Evolutionary conservation across 1,140 invertebrate genomes (phyloP), one percentile per base, ranked within the genome.

Genomic region (Vollenhovia emeryi): DNA sequence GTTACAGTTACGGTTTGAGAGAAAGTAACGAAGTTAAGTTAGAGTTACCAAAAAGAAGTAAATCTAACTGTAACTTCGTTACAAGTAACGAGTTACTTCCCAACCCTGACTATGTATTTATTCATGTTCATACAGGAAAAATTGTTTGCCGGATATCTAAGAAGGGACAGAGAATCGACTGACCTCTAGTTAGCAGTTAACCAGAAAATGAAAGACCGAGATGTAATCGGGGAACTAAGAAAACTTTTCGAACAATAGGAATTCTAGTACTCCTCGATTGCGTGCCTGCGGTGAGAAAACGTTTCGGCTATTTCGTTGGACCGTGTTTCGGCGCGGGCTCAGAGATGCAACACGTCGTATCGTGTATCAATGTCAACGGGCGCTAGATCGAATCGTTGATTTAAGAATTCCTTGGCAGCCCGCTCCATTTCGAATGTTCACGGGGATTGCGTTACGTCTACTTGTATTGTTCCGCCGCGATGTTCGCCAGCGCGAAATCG

Each of bases 341-440:
- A 21, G 15, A 11, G 15, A 68, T 50, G 40, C n/a, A 78, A 40
- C 18, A 33, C 13, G 50, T 13, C 73, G 59, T 78, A 71, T 80
- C 33, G 21, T 80, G 64, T 57, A 82, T 82, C 50, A 71, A 73
- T 73, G 78, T 82, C 52, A 66, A 40, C 50, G 13, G 24, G 50
- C 48, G 27, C 27, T 71, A 82, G 66, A 71, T 82, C 66, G 27
- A 45, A 71, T 82, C 13, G 66, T 71, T 57, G 66, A 82, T 73
- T 82, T 82, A 24, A 82, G 36, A 73, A 82, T 82, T 82, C 33
- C 48, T 82, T 82, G 78, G 78, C 78, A 82, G n/a, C 9, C 27
- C 6, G 8, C 60, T 71, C 24, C 52, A 43, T 43, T 71, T 57
- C 36, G 55, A 59, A 82, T 57, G 62, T 82, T 82, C 36, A 82